Evolutionary conservation across 2,113 vertebrate genomes (phyloP).

Genomic region (Aptenodytes forsteri): DNA sequence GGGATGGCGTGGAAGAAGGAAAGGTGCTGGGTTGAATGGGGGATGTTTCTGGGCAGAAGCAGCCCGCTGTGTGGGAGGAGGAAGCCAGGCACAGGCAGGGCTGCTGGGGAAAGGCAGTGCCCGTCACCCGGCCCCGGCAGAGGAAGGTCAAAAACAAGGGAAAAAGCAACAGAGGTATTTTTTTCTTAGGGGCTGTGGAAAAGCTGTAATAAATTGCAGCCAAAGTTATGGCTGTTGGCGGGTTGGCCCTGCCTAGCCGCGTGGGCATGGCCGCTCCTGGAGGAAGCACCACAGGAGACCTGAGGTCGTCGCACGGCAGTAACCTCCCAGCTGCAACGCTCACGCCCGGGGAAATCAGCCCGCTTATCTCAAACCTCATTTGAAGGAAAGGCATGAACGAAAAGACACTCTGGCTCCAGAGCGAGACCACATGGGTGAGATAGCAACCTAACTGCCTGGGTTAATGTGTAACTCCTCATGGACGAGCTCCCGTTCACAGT

Average conservation of each 20-base stretch:
- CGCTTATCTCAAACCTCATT: not conserved
- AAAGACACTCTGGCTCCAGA: constrained; percentile 16
- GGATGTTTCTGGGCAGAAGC: not conserved
- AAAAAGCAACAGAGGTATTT: not conserved
- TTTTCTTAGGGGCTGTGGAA: not conserved
- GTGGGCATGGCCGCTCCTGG: not conserved
- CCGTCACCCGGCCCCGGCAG: not conserved
- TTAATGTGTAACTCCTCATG: constrained; percentile 13
- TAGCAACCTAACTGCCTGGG: not conserved
- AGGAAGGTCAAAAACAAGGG: not conserved
- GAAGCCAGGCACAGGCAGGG: not conserved
- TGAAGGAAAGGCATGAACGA: not conserved
- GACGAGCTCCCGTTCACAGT: rapidly evolving
- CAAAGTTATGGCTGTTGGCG: not conserved
- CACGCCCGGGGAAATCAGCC: not conserved
- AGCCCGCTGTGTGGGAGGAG: not conserved
- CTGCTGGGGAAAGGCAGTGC: not conserved
- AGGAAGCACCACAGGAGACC: not conserved
- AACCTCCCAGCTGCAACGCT: not conserved
- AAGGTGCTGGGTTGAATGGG: not conserved
- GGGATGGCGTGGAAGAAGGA: not conserved
- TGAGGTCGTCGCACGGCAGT: not conserved
- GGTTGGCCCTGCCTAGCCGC: not conserved
- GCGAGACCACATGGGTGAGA: not conserved
- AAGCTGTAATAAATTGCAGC: not conserved